phyloP scores from a whole-genome alignment of 2,113 vertebrate species.

The Castor canadensis region DNA sequence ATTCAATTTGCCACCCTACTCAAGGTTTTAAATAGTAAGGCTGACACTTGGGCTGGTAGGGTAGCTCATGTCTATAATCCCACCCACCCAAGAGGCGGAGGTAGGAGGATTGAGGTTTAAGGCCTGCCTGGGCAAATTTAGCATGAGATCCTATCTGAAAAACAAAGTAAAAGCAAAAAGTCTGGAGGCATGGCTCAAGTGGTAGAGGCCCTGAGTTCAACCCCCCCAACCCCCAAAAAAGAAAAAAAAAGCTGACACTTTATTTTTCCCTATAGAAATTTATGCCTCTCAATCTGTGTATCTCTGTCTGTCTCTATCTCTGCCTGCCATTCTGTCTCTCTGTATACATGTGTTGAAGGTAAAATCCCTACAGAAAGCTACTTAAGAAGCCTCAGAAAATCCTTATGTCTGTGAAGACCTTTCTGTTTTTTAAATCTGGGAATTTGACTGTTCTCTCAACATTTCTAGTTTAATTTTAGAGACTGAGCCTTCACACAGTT shows the following conservation, averaged over 20 bases:
- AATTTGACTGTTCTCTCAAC: neutral
- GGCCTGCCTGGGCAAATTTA: too few species aligned
- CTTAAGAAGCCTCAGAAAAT: constrained; percentile 36
- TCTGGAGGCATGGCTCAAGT: too few species aligned
- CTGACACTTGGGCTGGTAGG: too few species aligned
- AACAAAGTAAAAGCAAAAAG: too few species aligned
- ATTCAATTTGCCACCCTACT: neutral
- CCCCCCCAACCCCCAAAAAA: too few species aligned
- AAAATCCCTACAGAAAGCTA: constrained; percentile 15
- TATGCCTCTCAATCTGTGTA: neutral
- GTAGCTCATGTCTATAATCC: too few species aligned
- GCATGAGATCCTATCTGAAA: too few species aligned
- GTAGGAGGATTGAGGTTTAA: too few species aligned
- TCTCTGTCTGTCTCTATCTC: neutral
- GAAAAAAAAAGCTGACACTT: neutral
- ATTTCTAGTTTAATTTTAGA: neutral
- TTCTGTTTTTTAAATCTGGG: neutral
- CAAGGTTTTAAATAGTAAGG: constrained; percentile 7
- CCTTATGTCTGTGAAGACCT: neutral
- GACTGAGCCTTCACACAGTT: neutral
- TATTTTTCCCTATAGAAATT: neutral
- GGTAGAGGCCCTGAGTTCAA: too few species aligned
- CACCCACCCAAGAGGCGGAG: too few species aligned
- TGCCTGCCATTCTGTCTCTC: neutral
- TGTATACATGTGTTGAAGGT: neutral